Evolutionary conservation across 1,140 invertebrate species (phyloP), one percentile per base, ranked within the genome.

Genomic region (Paracyclopina nana): DNA sequence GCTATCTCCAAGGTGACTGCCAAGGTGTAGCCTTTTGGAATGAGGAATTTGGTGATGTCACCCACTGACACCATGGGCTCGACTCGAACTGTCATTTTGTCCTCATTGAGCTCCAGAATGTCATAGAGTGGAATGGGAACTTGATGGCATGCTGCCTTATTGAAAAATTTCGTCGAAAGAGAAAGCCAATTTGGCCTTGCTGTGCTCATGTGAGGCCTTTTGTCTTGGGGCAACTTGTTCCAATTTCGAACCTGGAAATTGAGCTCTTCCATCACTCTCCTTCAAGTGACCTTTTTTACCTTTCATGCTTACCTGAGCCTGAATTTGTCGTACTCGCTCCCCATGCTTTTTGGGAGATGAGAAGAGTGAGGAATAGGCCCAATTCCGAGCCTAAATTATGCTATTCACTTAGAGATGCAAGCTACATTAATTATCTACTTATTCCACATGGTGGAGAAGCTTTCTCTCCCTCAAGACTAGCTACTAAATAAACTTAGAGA

Each of bases 151-250:
- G 20, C 44, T 50, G 64, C 64, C 58, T 77, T 77, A 56, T 65
- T 63, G 61, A 73, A 77, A 60, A 77, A 78, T 0, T 69, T 77
- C 2, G 72, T 74, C 3, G 75, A 77, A 12, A 78, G 62, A 38
- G 72, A 75, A 16, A 74, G 62, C 76, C 76, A 78, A 60, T 77
- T 78, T 11, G 75, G 73, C 31, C 75, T 60, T 1, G 74, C 68
- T 0, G 74, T 77, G 60, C 75, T 77, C 22, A 78, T 64, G 3
- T 73, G 60, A 46, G 73, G 75, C 2, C 67, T 60, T 18, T 71
- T 57, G 25, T 61, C 54, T n/a, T n/a, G n/a, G n/a, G n/a, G n/a
- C 20, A 59, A 45, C 0, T 70, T 65, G n/a, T 68, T 6, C 27
- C 26, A 34, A 30, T 44, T 46, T 54, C 27, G 22, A 30, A 66